Evolutionary conservation across 2,113 vertebrate genomes (phyloP).

Genomic region (Lepisosteus oculatus): DNA sequence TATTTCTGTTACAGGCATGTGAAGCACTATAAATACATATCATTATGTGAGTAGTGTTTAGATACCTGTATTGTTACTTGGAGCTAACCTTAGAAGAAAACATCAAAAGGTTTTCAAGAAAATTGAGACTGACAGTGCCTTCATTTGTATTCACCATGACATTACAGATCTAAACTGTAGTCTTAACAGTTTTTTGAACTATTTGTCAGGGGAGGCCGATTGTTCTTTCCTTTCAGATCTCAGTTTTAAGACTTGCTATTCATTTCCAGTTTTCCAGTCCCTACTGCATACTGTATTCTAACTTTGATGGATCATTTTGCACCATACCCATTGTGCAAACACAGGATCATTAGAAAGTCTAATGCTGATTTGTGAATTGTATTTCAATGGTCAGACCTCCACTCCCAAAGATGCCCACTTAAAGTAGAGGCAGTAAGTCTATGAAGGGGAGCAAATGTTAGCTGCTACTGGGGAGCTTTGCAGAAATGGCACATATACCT

Average conservation of each 20-base stretch:
- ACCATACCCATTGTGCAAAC: conserved; percentile 34
- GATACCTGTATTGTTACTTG: conserved; percentile 33
- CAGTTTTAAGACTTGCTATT: conserved; percentile 69
- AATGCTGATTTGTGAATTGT: background rate
- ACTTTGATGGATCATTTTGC: conserved; percentile 61
- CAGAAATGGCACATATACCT: no score
- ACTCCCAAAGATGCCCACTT: no score
- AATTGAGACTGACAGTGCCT: conserved; percentile 71
- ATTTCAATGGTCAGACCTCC: no score
- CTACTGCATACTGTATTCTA: conserved; percentile 43
- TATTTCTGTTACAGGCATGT: background rate
- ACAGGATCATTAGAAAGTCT: conserved; percentile 8
- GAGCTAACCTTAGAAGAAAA: conserved; percentile 56
- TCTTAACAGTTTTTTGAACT: conserved; percentile 74
- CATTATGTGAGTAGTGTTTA: conserved; percentile 15
- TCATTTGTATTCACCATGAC: conserved; percentile 76
- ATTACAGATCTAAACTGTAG: conserved; percentile 71
- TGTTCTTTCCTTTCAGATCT: conserved; percentile 72
- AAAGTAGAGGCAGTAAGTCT: no score
- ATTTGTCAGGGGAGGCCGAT: conserved; percentile 74
- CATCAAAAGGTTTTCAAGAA: conserved; percentile 71
- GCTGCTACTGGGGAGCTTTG: no score
- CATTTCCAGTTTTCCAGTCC: conserved; percentile 54
- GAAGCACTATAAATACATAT: background rate
- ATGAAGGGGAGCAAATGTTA: no score